Conservation (phyloP, 2,113 vertebrate species). For the Semicossyphus pulcher region DNA sequence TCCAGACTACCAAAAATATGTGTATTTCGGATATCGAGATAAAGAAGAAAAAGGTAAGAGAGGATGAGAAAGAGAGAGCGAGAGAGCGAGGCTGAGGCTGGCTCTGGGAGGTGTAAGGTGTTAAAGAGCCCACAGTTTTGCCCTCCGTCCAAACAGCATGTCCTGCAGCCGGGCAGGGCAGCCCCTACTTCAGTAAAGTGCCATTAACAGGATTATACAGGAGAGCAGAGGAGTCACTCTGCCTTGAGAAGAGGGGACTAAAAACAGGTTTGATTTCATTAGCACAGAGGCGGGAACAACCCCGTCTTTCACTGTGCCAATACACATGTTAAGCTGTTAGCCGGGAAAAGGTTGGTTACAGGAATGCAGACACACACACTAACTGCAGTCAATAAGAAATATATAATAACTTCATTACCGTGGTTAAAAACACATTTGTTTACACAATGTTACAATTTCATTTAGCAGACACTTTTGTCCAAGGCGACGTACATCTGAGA, state of each 20-base stretch:
- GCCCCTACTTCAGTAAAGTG: conserved; percentile 59
- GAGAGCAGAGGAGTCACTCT: conserved; percentile 28
- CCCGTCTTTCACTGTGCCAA: conserved; percentile 7
- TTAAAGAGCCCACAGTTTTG: conserved; percentile 55
- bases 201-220: conserved; percentile 69
- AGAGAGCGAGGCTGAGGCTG: not conserved
- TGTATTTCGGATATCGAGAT: not conserved
- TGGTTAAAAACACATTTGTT: too few species aligned
- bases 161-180: conserved; percentile 45
- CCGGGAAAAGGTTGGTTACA: not conserved
- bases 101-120: conserved; percentile 37
- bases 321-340: conserved; percentile 11
- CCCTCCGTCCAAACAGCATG: conserved; percentile 52
- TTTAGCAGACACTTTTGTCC: too few species aligned
- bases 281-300: conserved; percentile 53
- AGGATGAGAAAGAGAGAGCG: not conserved
- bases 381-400: not conserved
- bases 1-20: not conserved
- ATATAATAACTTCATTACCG: too few species aligned
- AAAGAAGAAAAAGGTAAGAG: not conserved
- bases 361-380: not conserved
- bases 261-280: conserved; percentile 63
- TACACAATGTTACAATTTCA: too few species aligned
- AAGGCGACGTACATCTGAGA: too few species aligned
- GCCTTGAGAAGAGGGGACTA: conserved; percentile 29